Evolutionary conservation across 1,140 invertebrate genomes (phyloP).

Genomic region (Samia ricini): DNA sequence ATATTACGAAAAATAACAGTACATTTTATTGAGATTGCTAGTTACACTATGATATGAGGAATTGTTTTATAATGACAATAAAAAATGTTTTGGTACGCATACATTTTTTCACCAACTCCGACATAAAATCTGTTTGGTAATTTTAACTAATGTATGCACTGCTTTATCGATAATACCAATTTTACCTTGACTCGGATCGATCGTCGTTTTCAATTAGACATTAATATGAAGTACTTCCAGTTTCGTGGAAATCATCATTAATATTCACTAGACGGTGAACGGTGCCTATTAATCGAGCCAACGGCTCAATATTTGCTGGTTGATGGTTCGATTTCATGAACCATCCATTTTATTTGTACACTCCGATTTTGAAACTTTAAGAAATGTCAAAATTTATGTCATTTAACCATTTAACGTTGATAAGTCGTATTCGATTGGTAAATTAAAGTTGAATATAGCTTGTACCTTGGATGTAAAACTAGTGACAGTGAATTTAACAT

Average conservation of each 20-base stretch:
- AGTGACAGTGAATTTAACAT: too few species aligned
- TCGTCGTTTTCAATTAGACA: conserved; percentile 9
- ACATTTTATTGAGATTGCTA: too few species aligned
- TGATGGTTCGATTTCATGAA: neutral
- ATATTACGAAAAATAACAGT: too few species aligned
- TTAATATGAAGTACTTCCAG: conserved; percentile 11
- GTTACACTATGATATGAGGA: too few species aligned
- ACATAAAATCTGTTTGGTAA: neutral
- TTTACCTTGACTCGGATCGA: conserved; percentile 7
- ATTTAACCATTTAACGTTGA: neutral
- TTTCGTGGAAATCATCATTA: conserved; percentile 11
- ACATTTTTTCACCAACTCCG: neutral
- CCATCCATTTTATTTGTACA: neutral
- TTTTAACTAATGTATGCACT: neutral
- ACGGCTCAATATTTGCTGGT: neutral
- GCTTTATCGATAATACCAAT: neutral
- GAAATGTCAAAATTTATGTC: neutral
- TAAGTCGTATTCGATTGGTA: neutral
- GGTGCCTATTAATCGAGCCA: neutral
- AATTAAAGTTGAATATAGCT: neutral
- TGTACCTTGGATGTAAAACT: too few species aligned
- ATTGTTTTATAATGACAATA: too few species aligned
- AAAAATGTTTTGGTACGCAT: neutral
- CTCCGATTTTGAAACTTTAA: neutral
- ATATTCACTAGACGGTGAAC: conserved; percentile 1